Percentiles rank a stretch among this genome's conserved stretches.
These are phyloP conservation scores for Hydrochoerus hydrochaeris DNA, from an alignment of 2,113 vertebrate genomes.

Conservation along the genomic window DNA sequence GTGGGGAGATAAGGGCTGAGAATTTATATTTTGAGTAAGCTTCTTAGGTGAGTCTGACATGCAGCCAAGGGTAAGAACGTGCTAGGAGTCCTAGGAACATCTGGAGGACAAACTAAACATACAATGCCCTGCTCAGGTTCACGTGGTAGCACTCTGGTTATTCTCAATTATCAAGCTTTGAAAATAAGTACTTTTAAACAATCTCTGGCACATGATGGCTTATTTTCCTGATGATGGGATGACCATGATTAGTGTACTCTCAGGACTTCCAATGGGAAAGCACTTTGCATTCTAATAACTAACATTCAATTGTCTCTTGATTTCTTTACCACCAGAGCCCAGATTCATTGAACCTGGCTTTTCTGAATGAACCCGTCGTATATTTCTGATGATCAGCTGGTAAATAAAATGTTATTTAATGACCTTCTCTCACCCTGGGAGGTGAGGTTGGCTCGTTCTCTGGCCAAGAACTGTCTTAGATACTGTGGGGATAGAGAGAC, in stretches of 20 bases:
- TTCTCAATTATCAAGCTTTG: constrained; percentile 38
- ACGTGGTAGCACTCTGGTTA: not conserved
- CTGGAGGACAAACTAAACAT: not conserved
- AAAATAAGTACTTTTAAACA: not conserved
- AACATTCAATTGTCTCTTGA: not conserved
- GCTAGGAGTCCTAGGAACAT: not conserved
- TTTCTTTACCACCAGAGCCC: constrained; percentile 6
- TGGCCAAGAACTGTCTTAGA: constrained; percentile 17
- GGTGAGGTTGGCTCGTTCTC: constrained; percentile 52
- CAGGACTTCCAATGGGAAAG: not conserved
- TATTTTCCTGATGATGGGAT: not conserved
- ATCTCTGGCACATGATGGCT: not conserved
- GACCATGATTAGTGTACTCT: not conserved
- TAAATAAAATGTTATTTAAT: constrained; percentile 64
- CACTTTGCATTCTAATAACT: not conserved
- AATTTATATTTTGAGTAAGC: constrained; percentile 27
- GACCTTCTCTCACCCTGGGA: constrained; percentile 33
- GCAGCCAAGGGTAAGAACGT: not conserved
- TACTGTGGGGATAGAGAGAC: constrained; percentile 63
- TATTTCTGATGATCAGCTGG: constrained; percentile 31
- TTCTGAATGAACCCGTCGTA: not conserved
- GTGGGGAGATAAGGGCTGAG: not conserved
- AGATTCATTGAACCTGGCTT: not conserved
- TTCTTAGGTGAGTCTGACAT: not conserved
- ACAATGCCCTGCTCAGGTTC: not conserved